phyloP scores from a whole-genome alignment of 2,113 vertebrate genomes.

The Atrichornis clamosus region DNA sequence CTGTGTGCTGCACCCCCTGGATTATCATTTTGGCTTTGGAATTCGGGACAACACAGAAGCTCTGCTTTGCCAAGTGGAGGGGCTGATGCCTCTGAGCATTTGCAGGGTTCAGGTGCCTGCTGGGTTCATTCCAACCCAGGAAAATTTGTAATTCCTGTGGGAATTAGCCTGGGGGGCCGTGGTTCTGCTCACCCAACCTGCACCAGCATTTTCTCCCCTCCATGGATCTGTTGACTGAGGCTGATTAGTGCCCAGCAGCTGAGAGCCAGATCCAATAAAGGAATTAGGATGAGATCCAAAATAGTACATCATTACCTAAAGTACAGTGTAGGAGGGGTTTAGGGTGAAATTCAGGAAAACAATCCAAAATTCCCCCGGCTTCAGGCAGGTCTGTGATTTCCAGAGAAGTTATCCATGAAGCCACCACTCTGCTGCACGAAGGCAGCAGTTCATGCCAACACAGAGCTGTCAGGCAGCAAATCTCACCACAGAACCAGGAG shows the following conservation, averaged over 20 bases:
- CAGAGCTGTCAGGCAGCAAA: not conserved
- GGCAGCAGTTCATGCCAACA: not conserved
- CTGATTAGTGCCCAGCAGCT: not conserved
- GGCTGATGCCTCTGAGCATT: not conserved
- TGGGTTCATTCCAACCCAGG: not conserved
- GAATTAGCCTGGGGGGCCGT: not conserved
- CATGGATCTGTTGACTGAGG: not conserved
- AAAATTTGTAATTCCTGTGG: not conserved
- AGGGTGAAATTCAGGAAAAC: not conserved
- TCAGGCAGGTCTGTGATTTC: not conserved
- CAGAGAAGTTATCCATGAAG: not conserved
- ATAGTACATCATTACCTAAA: not conserved
- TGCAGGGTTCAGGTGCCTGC: not conserved
- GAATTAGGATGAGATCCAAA: not conserved
- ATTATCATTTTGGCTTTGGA: not conserved
- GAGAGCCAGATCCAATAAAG: not conserved
- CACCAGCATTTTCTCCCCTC: not conserved
- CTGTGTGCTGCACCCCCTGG: not conserved
- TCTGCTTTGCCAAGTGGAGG: not conserved
- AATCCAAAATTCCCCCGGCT: not conserved
- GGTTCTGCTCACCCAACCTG: not conserved
- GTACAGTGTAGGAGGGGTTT: not conserved
- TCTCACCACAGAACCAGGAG: rapidly evolving
- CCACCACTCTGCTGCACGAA: not conserved
- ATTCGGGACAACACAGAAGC: not conserved